These are phyloP conservation scores for Helicolenus hilgendorfi DNA, from an alignment of 2,797 vertebrate species.

Conservation along the genomic window DNA sequence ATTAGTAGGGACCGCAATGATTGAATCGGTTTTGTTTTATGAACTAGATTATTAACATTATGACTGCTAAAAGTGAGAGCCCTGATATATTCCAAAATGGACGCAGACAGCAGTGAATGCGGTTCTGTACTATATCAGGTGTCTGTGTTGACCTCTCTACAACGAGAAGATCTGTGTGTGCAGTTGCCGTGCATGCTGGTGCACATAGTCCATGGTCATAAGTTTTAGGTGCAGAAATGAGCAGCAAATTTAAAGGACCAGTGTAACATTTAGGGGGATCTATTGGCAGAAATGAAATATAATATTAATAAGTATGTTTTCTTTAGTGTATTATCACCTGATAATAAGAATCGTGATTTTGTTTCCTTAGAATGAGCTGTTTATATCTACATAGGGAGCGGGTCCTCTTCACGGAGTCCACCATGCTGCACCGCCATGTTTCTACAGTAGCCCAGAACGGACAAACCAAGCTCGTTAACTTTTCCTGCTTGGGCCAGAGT, in stretches of 20 bases:
- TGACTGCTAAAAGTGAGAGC: not conserved
- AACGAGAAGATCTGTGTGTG: not conserved
- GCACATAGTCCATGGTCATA: not conserved
- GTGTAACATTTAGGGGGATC: no score
- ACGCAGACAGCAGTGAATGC: not conserved
- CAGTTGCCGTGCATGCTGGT: not conserved
- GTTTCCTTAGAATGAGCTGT: no score
- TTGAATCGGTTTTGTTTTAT: not conserved
- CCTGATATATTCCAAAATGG: not conserved
- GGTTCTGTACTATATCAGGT: not conserved
- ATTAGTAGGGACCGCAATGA: not conserved
- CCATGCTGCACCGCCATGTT: no score
- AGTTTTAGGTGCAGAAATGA: not conserved
- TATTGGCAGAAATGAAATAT: no score
- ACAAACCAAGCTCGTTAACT: no score
- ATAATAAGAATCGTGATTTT: no score
- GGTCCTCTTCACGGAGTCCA: no score
- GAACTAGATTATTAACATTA: not conserved
- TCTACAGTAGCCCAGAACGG: no score
- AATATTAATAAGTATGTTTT: no score
- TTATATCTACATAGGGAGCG: no score
- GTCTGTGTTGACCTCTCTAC: not conserved
- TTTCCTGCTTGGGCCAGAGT: no score
- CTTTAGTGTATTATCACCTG: fast-evolving
- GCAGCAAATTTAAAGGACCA: not conserved